Evolutionary conservation across 2,113 vertebrate species (phyloP), one percentile per base, ranked within the genome.

Genomic region (Pseudopodoces humilis): DNA sequence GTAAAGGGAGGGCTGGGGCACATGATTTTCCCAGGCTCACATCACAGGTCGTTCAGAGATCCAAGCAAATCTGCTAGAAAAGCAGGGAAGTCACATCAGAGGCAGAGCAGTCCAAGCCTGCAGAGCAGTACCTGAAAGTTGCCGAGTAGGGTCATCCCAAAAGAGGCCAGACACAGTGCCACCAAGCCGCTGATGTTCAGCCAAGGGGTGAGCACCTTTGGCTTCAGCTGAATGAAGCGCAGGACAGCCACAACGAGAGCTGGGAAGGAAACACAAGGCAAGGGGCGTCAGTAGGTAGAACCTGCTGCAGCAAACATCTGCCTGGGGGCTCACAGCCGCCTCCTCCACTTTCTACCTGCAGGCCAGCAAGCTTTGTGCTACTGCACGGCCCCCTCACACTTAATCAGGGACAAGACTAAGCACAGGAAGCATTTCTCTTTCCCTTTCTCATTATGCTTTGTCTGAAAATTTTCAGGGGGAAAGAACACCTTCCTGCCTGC

Each of bases 101-200:
- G 74, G 18, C 33, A 28, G 52, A 44, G 79, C 2, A 2, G 41
- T 10, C 11, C 30, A 10, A 94, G 82, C 60, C 84, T 33, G 56
- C 88, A 59, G 53, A 11, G 28, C 87, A 91, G 84, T 98, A 99
- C 99, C 99, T 99, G 99, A 88, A 99, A 99, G 96, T 99, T 99
- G 95, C 99, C 99, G 2, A 99, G 96, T 4, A 99, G 95, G 7
- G 99, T 99, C 99, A 99, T 99, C 67, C 99, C 99, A 71, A 99
- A 99, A 93, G 98, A 99, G 80, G 97, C 97, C 62, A 98, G 47
- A 43, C 98, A 99, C 65, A 99, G 96, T 0, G 95, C 95, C 93
- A 98, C 97, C 95, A 99, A 84, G 71, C 98, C 98, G 1, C 97
- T 96, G 22, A 98, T 68, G 44, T 99, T 99, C 82, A 99, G 97